These are phyloP conservation scores for Xiphophorus hellerii DNA, from an alignment of 2,113 vertebrate genomes.

Conservation along the genomic window DNA sequence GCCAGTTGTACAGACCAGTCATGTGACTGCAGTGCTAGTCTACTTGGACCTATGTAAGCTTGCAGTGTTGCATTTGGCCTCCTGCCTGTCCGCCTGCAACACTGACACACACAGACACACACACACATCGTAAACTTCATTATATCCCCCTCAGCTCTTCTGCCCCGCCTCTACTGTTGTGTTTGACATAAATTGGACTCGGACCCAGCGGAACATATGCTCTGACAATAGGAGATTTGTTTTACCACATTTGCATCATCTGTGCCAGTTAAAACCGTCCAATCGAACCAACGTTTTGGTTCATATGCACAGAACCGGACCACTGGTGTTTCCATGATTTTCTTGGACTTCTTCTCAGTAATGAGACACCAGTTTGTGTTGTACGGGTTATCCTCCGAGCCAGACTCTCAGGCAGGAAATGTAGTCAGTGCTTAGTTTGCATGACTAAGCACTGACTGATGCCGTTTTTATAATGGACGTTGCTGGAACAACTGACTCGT, in stretches of 20 bases:
- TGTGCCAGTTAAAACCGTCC: conserved; percentile 54
- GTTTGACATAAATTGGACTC: conserved; percentile 54
- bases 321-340: conserved; percentile 17
- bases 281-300: conserved; percentile 50
- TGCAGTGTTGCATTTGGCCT: conserved; percentile 63
- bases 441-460: conserved; percentile 40
- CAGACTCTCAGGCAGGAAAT: conserved; percentile 11
- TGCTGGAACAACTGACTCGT: not conserved
- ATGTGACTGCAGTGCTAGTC: conserved; percentile 57
- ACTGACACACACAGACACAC: conserved; percentile 13
- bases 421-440: conserved; percentile 1
- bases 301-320: conserved; percentile 15
- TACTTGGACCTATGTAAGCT: conserved; percentile 50
- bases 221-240: conserved; percentile 67
- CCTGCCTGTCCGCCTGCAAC: conserved; percentile 48
- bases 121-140: conserved; percentile 37
- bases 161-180: conserved; percentile 43
- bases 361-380: conserved; percentile 20
- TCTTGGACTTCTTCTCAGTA: conserved; percentile 28
- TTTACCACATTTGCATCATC: conserved; percentile 40
- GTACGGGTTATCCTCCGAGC: conserved; percentile 8
- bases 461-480: conserved; percentile 14
- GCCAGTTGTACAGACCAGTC: conserved; percentile 49
- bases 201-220: conserved; percentile 63
- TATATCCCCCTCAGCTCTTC: conserved; percentile 56